These are phyloP conservation scores for Diplodus puntazzo DNA, from an alignment of 2,797 vertebrate species.

Conservation along the genomic window DNA sequence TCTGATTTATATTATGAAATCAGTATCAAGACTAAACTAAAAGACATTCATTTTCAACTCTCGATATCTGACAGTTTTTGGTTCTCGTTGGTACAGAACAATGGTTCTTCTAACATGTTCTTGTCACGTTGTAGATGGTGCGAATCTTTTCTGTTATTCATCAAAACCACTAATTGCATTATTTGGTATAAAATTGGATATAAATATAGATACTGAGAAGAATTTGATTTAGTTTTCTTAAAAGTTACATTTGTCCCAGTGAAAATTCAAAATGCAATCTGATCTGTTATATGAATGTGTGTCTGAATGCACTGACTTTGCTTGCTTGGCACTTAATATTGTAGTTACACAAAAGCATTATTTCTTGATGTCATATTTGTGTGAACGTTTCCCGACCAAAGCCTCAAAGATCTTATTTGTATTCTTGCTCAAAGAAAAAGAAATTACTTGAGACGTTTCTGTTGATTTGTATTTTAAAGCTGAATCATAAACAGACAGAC, in stretches of 20 bases:
- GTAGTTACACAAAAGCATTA: background rate
- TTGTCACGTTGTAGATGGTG: background rate
- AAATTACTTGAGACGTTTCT: background rate
- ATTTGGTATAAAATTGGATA: background rate
- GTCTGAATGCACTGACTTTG: conserved; percentile 33
- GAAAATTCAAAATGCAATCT: conserved; percentile 5
- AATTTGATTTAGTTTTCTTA: background rate
- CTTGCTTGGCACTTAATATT: conserved; percentile 19
- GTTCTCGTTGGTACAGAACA: background rate
- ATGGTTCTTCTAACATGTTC: background rate
- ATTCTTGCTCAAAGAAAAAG: background rate
- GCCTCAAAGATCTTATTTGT: conserved; percentile 6
- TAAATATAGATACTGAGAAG: too few relatives aligned
- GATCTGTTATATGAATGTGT: conserved; percentile 36
- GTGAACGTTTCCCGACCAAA: conserved; percentile 6
- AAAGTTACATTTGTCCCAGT: background rate
- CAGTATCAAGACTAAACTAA: background rate
- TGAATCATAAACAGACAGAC: conserved; percentile 20
- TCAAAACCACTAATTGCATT: background rate
- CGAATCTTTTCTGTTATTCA: background rate
- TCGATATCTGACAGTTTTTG: background rate
- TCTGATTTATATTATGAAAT: background rate
- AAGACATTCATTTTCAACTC: background rate
- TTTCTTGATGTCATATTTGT: conserved; percentile 8
- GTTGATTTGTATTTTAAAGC: background rate